Evolutionary conservation across 2,113 vertebrate genomes (phyloP).

Genomic region (Stegostoma tigrinum): DNA sequence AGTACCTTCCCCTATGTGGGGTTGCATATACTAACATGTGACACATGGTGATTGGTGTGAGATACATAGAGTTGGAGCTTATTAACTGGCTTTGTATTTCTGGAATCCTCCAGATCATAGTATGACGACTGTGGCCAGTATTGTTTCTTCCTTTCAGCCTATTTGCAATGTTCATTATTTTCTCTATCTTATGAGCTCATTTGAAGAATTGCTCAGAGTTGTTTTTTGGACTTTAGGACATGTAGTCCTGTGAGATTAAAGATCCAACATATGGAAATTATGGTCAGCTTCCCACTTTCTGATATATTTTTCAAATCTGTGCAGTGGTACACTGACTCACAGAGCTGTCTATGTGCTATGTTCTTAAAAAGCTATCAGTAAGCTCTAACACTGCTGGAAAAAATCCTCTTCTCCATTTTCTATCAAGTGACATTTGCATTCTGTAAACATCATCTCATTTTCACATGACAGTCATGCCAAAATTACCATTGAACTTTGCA

Average conservation of each 20-base stretch:
- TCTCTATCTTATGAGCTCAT: background rate
- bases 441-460: background rate
- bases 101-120: background rate
- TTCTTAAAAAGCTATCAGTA: background rate
- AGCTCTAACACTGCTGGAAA: background rate
- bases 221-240: background rate
- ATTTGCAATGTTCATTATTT: background rate
- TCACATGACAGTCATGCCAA: background rate
- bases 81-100: background rate
- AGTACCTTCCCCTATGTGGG: background rate
- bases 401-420: background rate
- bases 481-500: background rate
- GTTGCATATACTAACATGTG: background rate
- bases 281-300: background rate
- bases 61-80: background rate
- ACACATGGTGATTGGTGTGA: background rate
- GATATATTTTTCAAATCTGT: too few species aligned
- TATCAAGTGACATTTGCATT: conserved; percentile 4
- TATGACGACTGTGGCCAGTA: background rate
- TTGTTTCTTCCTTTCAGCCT: background rate
- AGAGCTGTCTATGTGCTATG: background rate
- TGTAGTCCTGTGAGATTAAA: background rate
- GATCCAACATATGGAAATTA: background rate
- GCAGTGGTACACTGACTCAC: background rate
- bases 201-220: background rate